These are phyloP conservation scores for Syngnathus acus DNA, from an alignment of 2,797 vertebrate species.

Conservation along the genomic window DNA sequence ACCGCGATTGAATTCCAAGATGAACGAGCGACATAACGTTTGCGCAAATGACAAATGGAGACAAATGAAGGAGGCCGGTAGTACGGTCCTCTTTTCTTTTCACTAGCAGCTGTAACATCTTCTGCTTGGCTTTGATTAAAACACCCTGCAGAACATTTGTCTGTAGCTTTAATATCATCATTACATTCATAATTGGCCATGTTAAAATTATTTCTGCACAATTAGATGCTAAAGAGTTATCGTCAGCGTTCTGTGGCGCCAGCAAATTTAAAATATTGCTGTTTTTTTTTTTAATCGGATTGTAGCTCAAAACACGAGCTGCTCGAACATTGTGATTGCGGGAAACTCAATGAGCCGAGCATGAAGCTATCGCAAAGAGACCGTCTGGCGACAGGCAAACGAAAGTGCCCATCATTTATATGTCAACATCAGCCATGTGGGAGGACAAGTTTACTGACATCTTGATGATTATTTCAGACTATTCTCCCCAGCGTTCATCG, in stretches of 20 bases:
- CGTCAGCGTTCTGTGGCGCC: conserved; percentile 8
- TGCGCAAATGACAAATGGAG: conserved; percentile 19
- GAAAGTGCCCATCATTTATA: conserved; percentile 67
- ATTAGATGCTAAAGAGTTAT: neutral
- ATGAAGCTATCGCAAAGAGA: conserved; percentile 51
- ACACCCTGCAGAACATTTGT: neutral
- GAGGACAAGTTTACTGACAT: conserved; percentile 72
- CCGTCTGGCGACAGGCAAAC: conserved; percentile 57
- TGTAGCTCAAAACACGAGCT: conserved; percentile 13
- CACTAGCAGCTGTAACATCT: neutral
- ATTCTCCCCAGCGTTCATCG: conserved; percentile 54
- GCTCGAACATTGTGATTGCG: conserved; percentile 17
- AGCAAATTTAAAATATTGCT: conserved; percentile 11
- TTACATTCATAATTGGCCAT: conserved; percentile 5
- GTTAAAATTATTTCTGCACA: conserved; percentile 6
- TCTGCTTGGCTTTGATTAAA: conserved; percentile 9
- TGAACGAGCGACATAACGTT: conserved; percentile 24
- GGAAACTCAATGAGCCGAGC: conserved; percentile 43
- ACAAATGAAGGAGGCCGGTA: neutral
- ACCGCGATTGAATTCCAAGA: conserved; percentile 38
- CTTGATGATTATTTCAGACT: conserved; percentile 64
- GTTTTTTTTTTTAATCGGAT: neutral
- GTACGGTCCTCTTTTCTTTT: neutral
- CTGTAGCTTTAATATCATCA: neutral
- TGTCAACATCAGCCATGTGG: conserved; percentile 68